Evolutionary conservation across 2,888 invertebrate genomes (phyloP).

Genomic region (Tachina fera): DNA sequence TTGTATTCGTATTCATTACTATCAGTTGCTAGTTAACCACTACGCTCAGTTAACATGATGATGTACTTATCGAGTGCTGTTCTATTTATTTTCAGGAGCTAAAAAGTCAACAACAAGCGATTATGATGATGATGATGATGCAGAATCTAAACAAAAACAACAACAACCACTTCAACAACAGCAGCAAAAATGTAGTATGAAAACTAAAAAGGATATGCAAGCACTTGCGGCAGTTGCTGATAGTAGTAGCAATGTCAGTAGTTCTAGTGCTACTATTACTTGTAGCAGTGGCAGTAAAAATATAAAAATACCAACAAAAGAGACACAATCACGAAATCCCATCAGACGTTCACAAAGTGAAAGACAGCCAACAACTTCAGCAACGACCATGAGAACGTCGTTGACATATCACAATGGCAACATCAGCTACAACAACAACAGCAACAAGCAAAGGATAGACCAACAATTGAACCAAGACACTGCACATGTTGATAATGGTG

Average conservation of each 20-base stretch:
- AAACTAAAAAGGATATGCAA: constrained; percentile 68
- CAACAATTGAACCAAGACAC: constrained; percentile 40
- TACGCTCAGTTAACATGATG: constrained; percentile 43
- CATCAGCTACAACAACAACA: constrained; percentile 48
- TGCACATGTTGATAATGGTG: constrained; percentile 54
- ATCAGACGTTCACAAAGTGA: constrained; percentile 82
- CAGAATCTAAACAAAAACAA: background rate
- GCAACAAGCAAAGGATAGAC: constrained; percentile 33
- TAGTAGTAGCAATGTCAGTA: constrained; percentile 51
- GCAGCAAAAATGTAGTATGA: constrained; percentile 45
- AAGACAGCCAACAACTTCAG: constrained; percentile 74
- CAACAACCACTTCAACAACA: constrained; percentile 61
- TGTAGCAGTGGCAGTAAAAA: constrained; percentile 65
- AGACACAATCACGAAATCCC: constrained; percentile 82
- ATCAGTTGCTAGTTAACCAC: constrained; percentile 58
- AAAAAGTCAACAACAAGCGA: constrained; percentile 72
- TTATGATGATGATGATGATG: constrained; percentile 76
- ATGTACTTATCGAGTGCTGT: constrained; percentile 63
- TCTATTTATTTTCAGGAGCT: constrained; percentile 69
- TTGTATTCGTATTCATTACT: constrained; percentile 40
- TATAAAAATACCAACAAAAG: constrained; percentile 69
- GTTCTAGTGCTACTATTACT: constrained; percentile 59
- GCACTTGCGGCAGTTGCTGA: constrained; percentile 75
- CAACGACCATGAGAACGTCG: constrained; percentile 59
- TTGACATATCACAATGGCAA: constrained; percentile 60